phyloP scores from a whole-genome alignment of 1,140 invertebrate genomes.

The Zaprionus ornatus region DNA sequence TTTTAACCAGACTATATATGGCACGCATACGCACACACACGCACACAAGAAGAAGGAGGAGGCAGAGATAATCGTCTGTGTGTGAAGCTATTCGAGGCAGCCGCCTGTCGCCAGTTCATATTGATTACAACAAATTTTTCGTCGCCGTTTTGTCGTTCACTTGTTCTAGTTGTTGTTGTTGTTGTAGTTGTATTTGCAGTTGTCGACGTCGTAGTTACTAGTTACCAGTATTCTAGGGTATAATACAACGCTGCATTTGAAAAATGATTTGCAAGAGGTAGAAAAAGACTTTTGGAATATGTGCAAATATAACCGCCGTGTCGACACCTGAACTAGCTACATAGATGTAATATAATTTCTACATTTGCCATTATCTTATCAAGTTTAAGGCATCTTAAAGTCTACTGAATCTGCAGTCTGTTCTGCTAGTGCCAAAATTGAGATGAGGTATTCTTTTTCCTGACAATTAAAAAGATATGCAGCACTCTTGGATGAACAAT shows the following conservation, averaged over 20 bases:
- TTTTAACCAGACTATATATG: slow-evolving; percentile 49
- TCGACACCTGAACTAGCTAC: too few relatives aligned
- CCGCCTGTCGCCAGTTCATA: slow-evolving; percentile 77
- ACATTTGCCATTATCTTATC: not conserved
- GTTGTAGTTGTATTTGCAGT: slow-evolving; percentile 22
- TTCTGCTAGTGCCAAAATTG: too few relatives aligned
- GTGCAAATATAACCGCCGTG: too few relatives aligned
- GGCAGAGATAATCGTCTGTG: slow-evolving; percentile 36
- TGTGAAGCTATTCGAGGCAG: slow-evolving; percentile 74
- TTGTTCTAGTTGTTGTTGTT: slow-evolving; percentile 18
- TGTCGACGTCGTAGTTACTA: slow-evolving; percentile 19
- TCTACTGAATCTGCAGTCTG: too few relatives aligned
- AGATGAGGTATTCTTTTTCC: too few relatives aligned
- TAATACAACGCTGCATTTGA: not conserved
- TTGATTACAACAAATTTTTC: slow-evolving; percentile 81
- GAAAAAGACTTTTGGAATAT: too few relatives aligned
- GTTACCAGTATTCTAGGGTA: not conserved
- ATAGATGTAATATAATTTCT: not conserved
- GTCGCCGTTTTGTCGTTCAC: slow-evolving; percentile 65
- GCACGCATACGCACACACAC: not conserved
- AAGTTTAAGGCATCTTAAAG: not conserved
- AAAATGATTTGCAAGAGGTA: too few relatives aligned
- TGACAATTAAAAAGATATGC: too few relatives aligned
- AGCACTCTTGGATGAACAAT: too few relatives aligned
- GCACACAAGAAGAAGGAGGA: not conserved